Conservation (phyloP, 2,888 invertebrate genomes). For the Philhelius pedissequus region DNA sequence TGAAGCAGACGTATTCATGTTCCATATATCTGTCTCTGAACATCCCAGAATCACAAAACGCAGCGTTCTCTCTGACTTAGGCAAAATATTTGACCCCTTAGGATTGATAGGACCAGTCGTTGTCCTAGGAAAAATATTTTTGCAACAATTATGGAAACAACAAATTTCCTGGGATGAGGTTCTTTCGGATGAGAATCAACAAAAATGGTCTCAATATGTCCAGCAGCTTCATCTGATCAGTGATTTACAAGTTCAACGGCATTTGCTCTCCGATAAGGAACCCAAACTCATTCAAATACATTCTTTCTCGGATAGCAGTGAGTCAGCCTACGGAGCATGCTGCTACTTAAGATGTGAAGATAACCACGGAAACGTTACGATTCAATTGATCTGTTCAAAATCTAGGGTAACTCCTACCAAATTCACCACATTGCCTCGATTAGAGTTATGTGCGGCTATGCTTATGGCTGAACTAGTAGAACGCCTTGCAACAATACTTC, state of each 20-base stretch:
- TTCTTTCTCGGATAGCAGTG: no score
- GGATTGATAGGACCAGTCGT: conserved; percentile 16
- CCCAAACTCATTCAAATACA: no score
- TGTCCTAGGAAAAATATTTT: conserved; percentile 4
- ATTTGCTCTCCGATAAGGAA: no score
- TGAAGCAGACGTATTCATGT: background rate
- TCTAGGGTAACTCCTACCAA: background rate
- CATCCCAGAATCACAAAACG: background rate
- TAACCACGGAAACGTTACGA: background rate
- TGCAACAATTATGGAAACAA: conserved; percentile 14
- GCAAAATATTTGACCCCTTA: conserved; percentile 29
- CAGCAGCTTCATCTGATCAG: background rate
- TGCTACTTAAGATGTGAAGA: conserved; percentile 7
- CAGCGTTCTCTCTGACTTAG: conserved; percentile 7
- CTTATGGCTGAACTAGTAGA: background rate
- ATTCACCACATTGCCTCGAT: background rate
- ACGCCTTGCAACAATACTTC: background rate
- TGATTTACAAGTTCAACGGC: background rate
- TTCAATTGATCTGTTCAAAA: background rate
- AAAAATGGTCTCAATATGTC: no score
- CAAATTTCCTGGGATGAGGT: background rate
- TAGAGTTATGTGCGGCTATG: background rate
- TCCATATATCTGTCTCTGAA: background rate
- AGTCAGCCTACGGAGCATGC: no score
- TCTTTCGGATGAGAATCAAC: background rate